Base-by-base conservation (phyloP, 2,888 invertebrate genomes). In the Eremobia ochroleuca region DNA sequence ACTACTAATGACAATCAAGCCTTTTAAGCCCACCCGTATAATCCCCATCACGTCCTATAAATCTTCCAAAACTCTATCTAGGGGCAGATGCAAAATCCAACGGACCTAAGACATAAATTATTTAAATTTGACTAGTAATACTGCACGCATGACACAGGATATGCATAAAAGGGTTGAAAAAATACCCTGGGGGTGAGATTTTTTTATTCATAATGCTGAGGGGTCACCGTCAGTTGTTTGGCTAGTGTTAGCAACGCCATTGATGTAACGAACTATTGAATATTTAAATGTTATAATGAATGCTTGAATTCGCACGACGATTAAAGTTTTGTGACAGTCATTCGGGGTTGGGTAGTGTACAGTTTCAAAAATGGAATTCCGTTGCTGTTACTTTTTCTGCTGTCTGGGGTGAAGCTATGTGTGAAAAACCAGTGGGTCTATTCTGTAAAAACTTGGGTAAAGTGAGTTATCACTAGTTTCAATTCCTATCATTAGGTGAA, bases 61-160 rank as follows among this genome's bases (percentile, higher is more conserved):
- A 91, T 91, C 89, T 88, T 73, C 73, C 74, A 85, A 89, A 90
- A 85, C 85, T 86, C 87, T 87, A 88, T 88, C 88, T 77, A 11
- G 77, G 83, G 82, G 93, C 96, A 96, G 96, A 96, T 96, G 95
- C 94, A 91, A 92, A 91, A 84, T 93, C 93, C 92, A 95, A 94
- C 92, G 92, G 91, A 90, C 93, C 90, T 89, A 90, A 90, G 91
- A 93, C 95, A 96, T 97, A 96, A 97, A 96, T 97, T 96, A 97
- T 96, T 96, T 95, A 96, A 97, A 96, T 97, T 93, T 96, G 96
- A 96, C 95, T 96, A 94, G 96, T 96, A 96, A 97, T 92, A 94
- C 92, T 94, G 95, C 93, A 95, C 92, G 95, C 92, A 92, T 92
- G 95, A 94, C 94, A 95, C 95, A 93, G 94, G 95, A 96, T 96